Base-by-base conservation (phyloP, 2,888 invertebrate species). In the Sialis lutaria region DNA sequence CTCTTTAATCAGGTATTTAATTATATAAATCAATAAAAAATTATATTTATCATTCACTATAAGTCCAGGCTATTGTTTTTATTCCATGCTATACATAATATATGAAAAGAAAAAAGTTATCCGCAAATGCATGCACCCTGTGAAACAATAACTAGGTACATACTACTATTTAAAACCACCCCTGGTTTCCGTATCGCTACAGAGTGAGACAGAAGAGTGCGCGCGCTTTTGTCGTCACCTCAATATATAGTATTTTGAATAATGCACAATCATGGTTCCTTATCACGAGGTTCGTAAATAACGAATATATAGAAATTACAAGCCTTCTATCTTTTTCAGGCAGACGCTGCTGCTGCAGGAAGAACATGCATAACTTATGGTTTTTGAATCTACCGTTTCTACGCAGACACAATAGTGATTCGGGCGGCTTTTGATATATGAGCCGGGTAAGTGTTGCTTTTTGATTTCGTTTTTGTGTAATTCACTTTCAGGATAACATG, bases 221-320 rank as follows among this genome's bases (percentile, higher is more conserved):
- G 39, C 10, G 13, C 10, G 10, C 31, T 42, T 42, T 42, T 42
- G 30, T 42, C 42, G 31, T 31, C 42, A 42, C 42, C 42, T 42
- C 42, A 42, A 42, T 42, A 42, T 42, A 22, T 22, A 22, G 22
- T 22, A 42, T 42, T 42, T 42, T 42, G 42, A 42, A 42, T 42
- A 42, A 42, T 42, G 42, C 31, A 30, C 22, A 42, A 42, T 31
- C 42, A 42, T 42, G 31, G 22, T 30, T 42, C 10, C 60, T 63
- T 63, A 63, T 63, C 63, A 60, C 55, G 51, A 56, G 49, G 56
- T 58, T 60, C 61, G 63, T 63, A 63, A 63, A 63, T 63, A 62
- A 62, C 61, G 61, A 61, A 63, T 61, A 61, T 61, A 61, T 61
- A 62, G 60, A 60, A 61, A 61, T 61, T 61, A 60, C 59, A 57